Evolutionary conservation across 2,888 invertebrate genomes (phyloP).

Genomic region (Diplolepis rosae): DNA sequence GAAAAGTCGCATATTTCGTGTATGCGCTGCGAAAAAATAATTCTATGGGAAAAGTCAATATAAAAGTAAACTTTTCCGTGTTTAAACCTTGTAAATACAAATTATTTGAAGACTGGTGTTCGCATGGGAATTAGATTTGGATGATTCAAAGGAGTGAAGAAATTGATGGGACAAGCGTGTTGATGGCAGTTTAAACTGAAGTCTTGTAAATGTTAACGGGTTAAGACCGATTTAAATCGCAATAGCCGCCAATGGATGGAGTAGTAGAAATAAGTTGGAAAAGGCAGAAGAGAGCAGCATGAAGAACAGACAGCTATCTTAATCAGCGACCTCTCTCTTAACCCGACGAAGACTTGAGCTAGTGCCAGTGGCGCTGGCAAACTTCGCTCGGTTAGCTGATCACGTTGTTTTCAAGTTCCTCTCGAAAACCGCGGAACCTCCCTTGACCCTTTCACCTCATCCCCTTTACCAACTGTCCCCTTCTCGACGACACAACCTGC

Average conservation of each 20-base stretch:
- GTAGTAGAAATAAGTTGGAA: slow-evolving; percentile 38
- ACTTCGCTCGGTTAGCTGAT: slow-evolving; percentile 43
- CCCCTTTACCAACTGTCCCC: slow-evolving; percentile 12
- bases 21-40: no score
- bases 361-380: slow-evolving; percentile 49
- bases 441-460: neutral
- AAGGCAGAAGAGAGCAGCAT: slow-evolving; percentile 40
- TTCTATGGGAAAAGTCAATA: no score
- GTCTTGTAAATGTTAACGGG: slow-evolving; percentile 17
- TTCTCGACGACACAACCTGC: neutral
- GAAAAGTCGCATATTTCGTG: no score
- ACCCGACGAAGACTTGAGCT: slow-evolving; percentile 54
- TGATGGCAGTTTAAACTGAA: slow-evolving; percentile 13
- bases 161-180: slow-evolving; percentile 1
- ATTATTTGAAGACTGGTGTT: no score
- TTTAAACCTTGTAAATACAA: no score
- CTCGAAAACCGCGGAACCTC: slow-evolving; percentile 37
- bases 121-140: neutral
- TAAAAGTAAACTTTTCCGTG: no score
- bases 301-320: slow-evolving; percentile 63
- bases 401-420: slow-evolving; percentile 34
- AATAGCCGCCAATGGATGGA: slow-evolving; percentile 18
- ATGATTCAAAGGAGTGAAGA: slow-evolving; percentile 1
- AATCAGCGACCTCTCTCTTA: slow-evolving; percentile 67
- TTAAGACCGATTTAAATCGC: slow-evolving; percentile 23